Conservation (phyloP, 2,113 vertebrate genomes). For the Rhabdomys dilectus region DNA sequence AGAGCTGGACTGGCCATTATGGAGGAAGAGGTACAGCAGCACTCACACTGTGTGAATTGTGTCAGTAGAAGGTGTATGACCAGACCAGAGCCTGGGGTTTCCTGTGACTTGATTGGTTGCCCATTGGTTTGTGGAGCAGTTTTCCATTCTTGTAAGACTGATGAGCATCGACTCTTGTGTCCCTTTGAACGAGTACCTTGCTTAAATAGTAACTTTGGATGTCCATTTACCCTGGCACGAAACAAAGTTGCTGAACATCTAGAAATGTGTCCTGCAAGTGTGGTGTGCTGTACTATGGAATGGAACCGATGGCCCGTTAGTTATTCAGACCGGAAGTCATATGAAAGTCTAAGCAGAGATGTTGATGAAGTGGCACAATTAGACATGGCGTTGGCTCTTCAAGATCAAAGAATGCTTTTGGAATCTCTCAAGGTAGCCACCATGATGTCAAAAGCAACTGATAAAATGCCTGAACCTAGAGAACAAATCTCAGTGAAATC, state of each 20-base stretch:
- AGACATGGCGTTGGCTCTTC: constrained; percentile 97
- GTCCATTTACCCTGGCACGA: constrained; percentile 92
- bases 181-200: constrained; percentile 95
- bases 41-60: constrained; percentile 95
- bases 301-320: constrained; percentile 99
- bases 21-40: constrained; percentile 89
- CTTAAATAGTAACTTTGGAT: constrained; percentile 95
- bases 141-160: constrained; percentile 96
- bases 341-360: constrained; percentile 95
- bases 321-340: constrained; percentile 95
- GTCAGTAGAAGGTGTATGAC: constrained; percentile 94
- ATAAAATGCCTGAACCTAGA: constrained; percentile 84
- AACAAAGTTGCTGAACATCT: constrained; percentile 96
- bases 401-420: constrained; percentile 96
- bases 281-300: constrained; percentile 99
- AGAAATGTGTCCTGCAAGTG: constrained; percentile 96
- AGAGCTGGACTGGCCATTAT: constrained; percentile 87
- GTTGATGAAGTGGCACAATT: constrained; percentile 96
- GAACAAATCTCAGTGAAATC: constrained; percentile 89
- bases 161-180: constrained; percentile 96
- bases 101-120: constrained; percentile 94
- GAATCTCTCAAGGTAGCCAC: constrained; percentile 97
- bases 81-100: constrained; percentile 91
- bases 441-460: constrained; percentile 91
- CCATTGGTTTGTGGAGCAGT: constrained; percentile 95